Percentiles rank a stretch among this genome's conserved stretches.
Conservation (phyloP, 1,140 invertebrate species). For the Zelostemma sp. region DNA sequence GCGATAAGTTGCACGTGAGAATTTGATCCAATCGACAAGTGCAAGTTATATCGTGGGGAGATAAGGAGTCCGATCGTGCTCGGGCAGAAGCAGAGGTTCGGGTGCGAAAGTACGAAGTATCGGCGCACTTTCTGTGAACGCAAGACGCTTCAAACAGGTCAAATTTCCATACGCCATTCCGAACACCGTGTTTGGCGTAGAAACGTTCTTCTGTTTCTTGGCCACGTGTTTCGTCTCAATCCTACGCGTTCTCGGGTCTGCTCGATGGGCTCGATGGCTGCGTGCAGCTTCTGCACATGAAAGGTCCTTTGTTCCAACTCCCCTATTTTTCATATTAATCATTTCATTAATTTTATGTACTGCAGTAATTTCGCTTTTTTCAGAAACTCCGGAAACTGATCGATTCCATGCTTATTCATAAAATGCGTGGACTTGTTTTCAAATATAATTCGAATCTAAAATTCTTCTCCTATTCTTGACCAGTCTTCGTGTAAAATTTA, state of each 20-base stretch:
- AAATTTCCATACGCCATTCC: conserved; percentile 12
- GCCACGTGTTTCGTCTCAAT: conserved; percentile 15
- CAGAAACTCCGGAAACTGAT: no score
- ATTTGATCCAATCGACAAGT: neutral
- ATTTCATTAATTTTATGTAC: no score
- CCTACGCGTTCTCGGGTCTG: conserved; percentile 10
- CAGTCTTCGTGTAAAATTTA: no score
- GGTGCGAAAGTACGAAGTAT: neutral
- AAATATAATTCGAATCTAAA: no score
- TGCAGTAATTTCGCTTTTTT: no score
- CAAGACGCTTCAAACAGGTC: conserved; percentile 2
- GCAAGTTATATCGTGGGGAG: neutral
- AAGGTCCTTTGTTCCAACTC: conserved; percentile 12
- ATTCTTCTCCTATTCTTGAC: no score
- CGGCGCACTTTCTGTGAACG: conserved; percentile 5
- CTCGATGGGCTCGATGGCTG: conserved; percentile 9
- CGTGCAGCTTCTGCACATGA: conserved; percentile 9
- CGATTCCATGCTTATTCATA: no score
- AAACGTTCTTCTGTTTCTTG: conserved; percentile 9
- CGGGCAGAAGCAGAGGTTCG: neutral
- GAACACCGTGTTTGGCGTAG: conserved; percentile 6
- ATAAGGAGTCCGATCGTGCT: neutral
- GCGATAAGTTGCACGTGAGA: neutral
- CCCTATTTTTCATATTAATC: no score
- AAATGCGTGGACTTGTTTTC: no score